A percentile compares a stretch with the other conserved stretches of the same genome.
phyloP scores from a whole-genome alignment of 2,888 invertebrate genomes.

The Endomychus coccineus region DNA sequence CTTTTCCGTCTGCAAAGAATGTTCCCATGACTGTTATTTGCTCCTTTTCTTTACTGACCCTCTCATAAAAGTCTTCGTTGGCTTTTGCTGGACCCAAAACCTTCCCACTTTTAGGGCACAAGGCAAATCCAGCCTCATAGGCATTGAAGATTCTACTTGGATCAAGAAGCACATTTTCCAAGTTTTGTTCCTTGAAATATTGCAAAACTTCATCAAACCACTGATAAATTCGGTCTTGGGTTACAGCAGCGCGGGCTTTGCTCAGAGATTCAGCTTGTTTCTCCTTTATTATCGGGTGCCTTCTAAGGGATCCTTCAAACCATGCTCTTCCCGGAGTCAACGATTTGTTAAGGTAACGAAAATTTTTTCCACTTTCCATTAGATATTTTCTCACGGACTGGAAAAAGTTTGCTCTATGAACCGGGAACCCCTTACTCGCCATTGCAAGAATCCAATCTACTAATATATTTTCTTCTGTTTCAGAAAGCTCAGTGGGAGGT shows the following conservation, averaged over 20 bases:
- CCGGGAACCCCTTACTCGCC: conserved; percentile 1
- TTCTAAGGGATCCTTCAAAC: conserved; percentile 2
- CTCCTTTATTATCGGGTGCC: conserved; percentile 4
- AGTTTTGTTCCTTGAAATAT: background rate
- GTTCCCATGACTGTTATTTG: no score
- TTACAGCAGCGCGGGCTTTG: conserved; percentile 2
- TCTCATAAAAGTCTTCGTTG: conserved; percentile 1
- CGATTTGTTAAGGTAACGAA: background rate
- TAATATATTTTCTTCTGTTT: no score
- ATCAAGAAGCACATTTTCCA: conserved; percentile 5
- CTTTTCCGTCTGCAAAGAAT: no score
- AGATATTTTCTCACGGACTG: conserved; percentile 3
- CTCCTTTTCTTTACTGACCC: no score
- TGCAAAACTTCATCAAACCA: background rate
- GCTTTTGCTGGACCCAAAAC: conserved; percentile 3
- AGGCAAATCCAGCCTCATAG: conserved; percentile 1
- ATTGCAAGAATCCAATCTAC: no score
- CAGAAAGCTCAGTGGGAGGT: no score
- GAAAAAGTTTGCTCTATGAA: background rate
- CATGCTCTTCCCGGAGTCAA: conserved; percentile 4
- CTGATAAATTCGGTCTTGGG: background rate
- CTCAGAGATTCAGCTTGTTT: conserved; percentile 4
- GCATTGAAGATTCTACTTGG: conserved; percentile 2
- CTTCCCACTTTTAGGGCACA: conserved; percentile 3
- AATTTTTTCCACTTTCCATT: conserved; percentile 1